These are phyloP conservation scores for Drosophila setosimentum DNA, from an alignment of 2,888 invertebrate genomes.

Conservation along the genomic window DNA sequence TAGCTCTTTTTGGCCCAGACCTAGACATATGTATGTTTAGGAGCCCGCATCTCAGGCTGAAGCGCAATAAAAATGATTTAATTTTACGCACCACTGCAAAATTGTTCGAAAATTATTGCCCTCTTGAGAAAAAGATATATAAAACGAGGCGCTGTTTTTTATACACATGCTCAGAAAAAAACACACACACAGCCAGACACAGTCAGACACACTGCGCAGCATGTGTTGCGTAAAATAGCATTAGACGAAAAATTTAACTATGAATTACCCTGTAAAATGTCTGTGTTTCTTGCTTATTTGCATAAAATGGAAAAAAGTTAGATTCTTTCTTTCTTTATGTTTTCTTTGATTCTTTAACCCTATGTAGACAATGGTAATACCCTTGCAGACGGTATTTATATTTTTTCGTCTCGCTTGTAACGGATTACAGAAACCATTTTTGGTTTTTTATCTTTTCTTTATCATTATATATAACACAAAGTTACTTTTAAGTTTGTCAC, in stretches of 20 bases:
- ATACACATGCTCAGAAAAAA: slow-evolving; percentile 10
- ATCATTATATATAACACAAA: not conserved
- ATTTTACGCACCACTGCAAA: slow-evolving; percentile 70
- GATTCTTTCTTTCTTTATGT: no score
- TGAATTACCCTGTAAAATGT: slow-evolving; percentile 8
- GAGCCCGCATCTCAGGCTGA: slow-evolving; percentile 8
- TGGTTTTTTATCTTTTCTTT: not conserved
- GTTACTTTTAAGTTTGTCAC: not conserved
- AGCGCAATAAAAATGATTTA: slow-evolving; percentile 77
- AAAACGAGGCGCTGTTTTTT: slow-evolving; percentile 26
- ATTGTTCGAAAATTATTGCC: slow-evolving; percentile 48
- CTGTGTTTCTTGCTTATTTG: not conserved
- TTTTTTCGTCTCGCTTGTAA: no score
- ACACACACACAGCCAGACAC: not conserved
- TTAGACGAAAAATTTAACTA: not conserved
- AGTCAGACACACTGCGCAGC: not conserved
- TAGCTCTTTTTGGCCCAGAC: not conserved
- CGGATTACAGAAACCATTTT: not conserved
- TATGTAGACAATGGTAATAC: no score
- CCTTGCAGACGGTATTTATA: no score
- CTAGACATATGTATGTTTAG: slow-evolving; percentile 29
- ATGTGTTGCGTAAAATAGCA: slow-evolving; percentile 11
- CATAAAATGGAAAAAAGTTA: not conserved
- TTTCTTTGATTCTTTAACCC: no score
- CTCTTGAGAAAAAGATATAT: slow-evolving; percentile 16